Base-by-base conservation (phyloP, 2,113 vertebrate species). In the Poeciliopsis turrubarensis region DNA sequence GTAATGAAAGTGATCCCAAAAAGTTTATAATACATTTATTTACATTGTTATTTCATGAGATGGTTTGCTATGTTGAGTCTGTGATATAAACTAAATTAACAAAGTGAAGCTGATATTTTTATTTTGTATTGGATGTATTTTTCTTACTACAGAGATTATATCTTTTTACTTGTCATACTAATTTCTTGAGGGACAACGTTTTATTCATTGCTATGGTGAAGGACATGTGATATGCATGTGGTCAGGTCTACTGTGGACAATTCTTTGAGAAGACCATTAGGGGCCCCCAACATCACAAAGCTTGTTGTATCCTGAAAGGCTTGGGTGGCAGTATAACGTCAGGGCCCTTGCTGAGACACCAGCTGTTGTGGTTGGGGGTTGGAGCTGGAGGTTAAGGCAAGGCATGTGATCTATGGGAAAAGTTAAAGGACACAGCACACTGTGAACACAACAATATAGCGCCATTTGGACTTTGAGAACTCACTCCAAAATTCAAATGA, bases 291-390 rank as follows among this genome's bases (percentile, higher is more conserved):
- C 81, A 89, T 80, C 82, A 87, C 84, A 79, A 73, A 78, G 81
- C 83, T 78, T 81, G 80, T 83, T 47, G 81, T 41, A 41, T 75
- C 61, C 72, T 89, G 90, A 92, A 83, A 89, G 85, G 75, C 81
- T 39, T 78, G 75, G 77, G 82, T 82, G 85, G 81, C 78, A 69
- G 72, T 73, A 84, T 82, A 86, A 80, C 83, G 82, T 78, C 87
- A 83, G 82, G 75, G 75, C 65, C 76, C 77, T 82, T 34, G 68
- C 86, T 78, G 89, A 84, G 84, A 87, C 73, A 74, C 82, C 93
- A 93, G 91, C 91, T 94, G 93, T 86, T 93, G 86, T 67, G 86
- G 87, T 90, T 85, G 88, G 86, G 86, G 88, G 85, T 84, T 86
- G 84, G 57, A 69, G 32, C 47, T 65, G 84, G 78, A 72, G 68